Base-by-base conservation (phyloP, 2,797 vertebrate species). In the Eurystomus glaucurus region DNA sequence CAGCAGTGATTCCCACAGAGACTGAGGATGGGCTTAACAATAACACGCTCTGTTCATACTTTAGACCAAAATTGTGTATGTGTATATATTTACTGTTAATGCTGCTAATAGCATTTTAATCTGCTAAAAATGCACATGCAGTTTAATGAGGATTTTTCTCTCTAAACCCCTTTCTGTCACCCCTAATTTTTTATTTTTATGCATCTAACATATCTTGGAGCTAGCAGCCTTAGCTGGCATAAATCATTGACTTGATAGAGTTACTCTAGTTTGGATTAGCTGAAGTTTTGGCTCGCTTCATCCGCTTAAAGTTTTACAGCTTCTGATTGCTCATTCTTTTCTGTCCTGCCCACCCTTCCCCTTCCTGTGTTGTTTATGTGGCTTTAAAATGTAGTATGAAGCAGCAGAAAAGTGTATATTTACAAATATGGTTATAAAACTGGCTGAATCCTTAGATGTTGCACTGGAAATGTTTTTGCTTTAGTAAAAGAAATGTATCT, bases 361-460 rank as follows among this genome's bases (percentile, higher is more conserved):
- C 61, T 97, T 96, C 74, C 91, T 84, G 29, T 94, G 62, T 88
- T 93, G 62, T 92, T 96, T 92, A 68, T 23, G 26, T 90, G 83
- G 80, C 52, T 88, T 64, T n/a, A 60, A 92, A 86, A 93, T 79
- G 71, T 43, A 92, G 12, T 66, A 48, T 75, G 33, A 79, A 58
- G 57, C 55, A 78, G 48, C 37, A 79, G 45, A 76, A 60, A 60
- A 82, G 11, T n/a, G 60, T 25, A 2, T 76, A 28, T 87, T 87
- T 79, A 78, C 31, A 90, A 70, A 37, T 76, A 43, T 0, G 5
- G 4, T 69, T 85, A 26, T 60, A 66, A 92, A 79, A 55, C 23
- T 39, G 41, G 2, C 45, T n/a, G 26, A 41, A 51, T 78, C 48
- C 13, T 70, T 91, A 28, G 46, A 52, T 69, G n/a, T 23, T 64